phyloP scores from a whole-genome alignment of 2,888 invertebrate genomes.

The Nephrotoma guestfalica region DNA sequence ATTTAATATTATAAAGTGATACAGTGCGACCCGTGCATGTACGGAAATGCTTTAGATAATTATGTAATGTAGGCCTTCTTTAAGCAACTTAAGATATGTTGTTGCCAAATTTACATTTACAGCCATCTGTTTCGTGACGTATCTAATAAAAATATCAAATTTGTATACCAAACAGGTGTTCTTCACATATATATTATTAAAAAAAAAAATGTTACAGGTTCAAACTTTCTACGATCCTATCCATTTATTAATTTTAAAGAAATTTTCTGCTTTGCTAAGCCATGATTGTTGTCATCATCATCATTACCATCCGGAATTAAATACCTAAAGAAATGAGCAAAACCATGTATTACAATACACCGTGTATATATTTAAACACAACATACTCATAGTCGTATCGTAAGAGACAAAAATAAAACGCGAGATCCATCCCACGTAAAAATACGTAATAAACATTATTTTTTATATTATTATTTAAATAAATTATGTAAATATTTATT shows the following conservation, averaged over 20 bases:
- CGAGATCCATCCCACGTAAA: not conserved
- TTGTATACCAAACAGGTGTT: not conserved
- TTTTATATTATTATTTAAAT: not conserved
- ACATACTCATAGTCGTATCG: not conserved
- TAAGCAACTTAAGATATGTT: not conserved
- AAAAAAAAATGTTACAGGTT: not conserved
- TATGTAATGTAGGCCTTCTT: too few species aligned
- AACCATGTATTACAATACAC: not conserved
- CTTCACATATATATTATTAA: not conserved
- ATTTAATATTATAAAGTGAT: not conserved
- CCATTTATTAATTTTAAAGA: not conserved
- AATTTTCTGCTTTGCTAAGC: not conserved
- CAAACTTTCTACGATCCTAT: not conserved
- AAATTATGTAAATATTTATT: not conserved
- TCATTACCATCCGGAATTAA: not conserved
- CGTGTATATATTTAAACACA: not conserved
- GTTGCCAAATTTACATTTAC: not conserved
- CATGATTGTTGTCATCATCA: not conserved
- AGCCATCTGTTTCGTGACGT: not conserved
- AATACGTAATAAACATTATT: not conserved
- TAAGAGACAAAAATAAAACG: not conserved
- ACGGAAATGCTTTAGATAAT: too few species aligned
- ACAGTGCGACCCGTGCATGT: too few species aligned
- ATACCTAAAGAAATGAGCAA: not conserved
- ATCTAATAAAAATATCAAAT: not conserved